These are phyloP conservation scores for Aselliscus stoliczkanus DNA, from an alignment of 2,797 vertebrate genomes.

Conservation along the genomic window DNA sequence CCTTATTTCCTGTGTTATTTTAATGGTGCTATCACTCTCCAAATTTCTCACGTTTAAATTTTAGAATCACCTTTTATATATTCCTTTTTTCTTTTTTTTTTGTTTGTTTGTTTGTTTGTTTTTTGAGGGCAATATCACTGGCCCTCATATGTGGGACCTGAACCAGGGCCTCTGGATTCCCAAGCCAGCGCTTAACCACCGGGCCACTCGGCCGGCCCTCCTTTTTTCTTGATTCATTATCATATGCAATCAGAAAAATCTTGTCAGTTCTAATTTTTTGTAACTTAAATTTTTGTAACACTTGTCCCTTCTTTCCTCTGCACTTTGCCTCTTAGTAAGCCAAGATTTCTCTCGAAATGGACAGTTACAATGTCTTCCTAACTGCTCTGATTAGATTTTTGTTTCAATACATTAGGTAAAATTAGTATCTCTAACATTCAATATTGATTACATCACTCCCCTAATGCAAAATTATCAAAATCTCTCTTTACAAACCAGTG, in stretches of 20 bases:
- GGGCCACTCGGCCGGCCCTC: too few relatives aligned
- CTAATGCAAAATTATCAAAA: background rate
- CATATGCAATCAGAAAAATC: background rate
- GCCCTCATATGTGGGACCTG: too few relatives aligned
- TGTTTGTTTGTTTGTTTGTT: too few relatives aligned
- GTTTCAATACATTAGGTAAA: background rate
- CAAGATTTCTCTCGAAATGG: background rate
- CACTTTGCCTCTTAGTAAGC: background rate
- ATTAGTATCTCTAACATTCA: background rate
- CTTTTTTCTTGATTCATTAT: background rate
- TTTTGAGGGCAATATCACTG: too few relatives aligned
- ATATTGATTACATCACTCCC: background rate
- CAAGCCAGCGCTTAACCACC: too few relatives aligned
- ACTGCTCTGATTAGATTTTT: background rate
- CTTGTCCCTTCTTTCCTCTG: background rate
- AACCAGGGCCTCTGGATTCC: too few relatives aligned
- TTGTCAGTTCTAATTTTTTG: background rate
- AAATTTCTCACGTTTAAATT: background rate
- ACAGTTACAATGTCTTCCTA: background rate
- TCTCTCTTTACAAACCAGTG: background rate
- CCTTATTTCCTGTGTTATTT: background rate
- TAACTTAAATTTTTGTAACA: background rate
- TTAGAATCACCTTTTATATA: background rate
- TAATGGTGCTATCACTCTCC: background rate
- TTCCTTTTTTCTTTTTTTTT: too few relatives aligned